phyloP scores from a whole-genome alignment of 2,113 vertebrate species.

The Notechis scutatus region DNA sequence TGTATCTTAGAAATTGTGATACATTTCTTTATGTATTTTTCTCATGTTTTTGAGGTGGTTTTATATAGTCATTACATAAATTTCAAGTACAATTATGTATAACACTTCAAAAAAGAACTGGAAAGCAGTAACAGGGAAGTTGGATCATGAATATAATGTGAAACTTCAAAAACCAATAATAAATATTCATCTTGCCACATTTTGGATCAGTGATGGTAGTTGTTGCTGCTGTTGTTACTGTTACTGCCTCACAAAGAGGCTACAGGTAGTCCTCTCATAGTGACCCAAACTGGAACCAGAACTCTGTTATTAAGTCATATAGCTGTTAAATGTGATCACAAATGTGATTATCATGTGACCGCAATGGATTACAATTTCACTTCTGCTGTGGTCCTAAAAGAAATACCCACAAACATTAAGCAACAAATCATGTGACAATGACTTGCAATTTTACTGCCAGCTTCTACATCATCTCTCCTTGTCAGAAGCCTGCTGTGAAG shows the following conservation, averaged over 20 bases:
- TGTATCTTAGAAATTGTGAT: neutral
- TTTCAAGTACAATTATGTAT: neutral
- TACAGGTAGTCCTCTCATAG: neutral
- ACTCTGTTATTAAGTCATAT: neutral
- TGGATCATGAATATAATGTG: neutral
- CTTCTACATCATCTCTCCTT: neutral
- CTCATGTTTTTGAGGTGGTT: neutral
- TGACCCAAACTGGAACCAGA: neutral
- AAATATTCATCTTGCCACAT: neutral
- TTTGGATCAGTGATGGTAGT: neutral
- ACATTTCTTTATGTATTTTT: neutral
- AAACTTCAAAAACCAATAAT: neutral
- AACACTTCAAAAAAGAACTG: neutral
- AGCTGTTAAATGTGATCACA: neutral
- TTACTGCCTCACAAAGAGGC: neutral
- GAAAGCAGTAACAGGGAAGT: neutral
- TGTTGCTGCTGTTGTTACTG: neutral
- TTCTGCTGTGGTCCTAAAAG: neutral
- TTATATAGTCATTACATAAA: neutral
- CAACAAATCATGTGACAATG: neutral
- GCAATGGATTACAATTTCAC: neutral
- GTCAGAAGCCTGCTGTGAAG: neutral
- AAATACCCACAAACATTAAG: neutral
- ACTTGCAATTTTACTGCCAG: neutral
- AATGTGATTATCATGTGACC: neutral